These are phyloP conservation scores for Auanema sp. DNA, from an alignment of 2,888 invertebrate species.

Conservation along the genomic window DNA sequence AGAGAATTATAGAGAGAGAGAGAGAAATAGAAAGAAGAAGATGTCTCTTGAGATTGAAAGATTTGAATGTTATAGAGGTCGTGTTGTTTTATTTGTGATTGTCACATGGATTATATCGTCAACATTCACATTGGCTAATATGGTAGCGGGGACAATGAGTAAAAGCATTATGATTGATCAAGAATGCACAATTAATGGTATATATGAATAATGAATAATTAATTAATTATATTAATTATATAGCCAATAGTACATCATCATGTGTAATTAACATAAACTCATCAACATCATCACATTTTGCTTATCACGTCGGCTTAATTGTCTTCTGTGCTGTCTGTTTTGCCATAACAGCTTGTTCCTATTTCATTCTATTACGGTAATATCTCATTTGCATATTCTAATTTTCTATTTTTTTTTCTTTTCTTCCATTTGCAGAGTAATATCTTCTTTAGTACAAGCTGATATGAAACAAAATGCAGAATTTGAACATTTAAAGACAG, in stretches of 20 bases:
- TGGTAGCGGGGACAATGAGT: slow-evolving; percentile 29
- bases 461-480: slow-evolving; percentile 29
- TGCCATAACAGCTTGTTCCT: slow-evolving; percentile 43
- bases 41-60: too few species aligned
- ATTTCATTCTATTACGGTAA: slow-evolving; percentile 15
- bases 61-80: slow-evolving; percentile 20
- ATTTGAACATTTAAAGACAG: slow-evolving; percentile 25
- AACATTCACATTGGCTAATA: slow-evolving; percentile 35
- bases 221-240: neutral
- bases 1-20: too few species aligned
- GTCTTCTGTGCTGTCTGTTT: slow-evolving; percentile 47
- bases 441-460: slow-evolving; percentile 30
- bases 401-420: slow-evolving; percentile 5
- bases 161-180: slow-evolving; percentile 38
- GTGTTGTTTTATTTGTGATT: slow-evolving; percentile 31
- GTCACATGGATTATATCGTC: slow-evolving; percentile 31
- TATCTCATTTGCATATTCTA: neutral
- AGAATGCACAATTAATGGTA: slow-evolving; percentile 27
- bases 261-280: slow-evolving; percentile 31
- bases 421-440: slow-evolving; percentile 24
- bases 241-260: slow-evolving; percentile 16
- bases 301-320: slow-evolving; percentile 35
- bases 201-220: too few species aligned
- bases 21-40: too few species aligned
- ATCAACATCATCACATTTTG: slow-evolving; percentile 27